Evolutionary conservation across 2,888 invertebrate genomes (phyloP), one percentile per base, ranked within the genome.

Genomic region (Pyrrhia umbra): DNA sequence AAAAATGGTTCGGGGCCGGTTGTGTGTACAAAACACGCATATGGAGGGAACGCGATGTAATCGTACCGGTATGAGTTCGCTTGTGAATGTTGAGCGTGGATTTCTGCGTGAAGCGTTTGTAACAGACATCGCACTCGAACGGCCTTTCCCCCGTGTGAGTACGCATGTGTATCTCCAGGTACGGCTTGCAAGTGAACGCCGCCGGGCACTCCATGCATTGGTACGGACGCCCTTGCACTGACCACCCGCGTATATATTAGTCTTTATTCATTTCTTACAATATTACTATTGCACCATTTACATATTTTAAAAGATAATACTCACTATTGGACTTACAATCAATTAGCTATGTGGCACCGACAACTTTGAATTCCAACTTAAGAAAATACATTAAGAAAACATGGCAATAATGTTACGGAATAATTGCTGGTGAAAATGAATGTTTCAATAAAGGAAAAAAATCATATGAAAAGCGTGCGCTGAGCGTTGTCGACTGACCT

Each of bases 161-260:
- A 84, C 96, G 93, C 95, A 95, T 96, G 92, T 96, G 96, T 69
- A 96, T 95, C 92, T 95, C 95, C 90, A 95, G 92, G 90, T 95
- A 95, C 88, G 95, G 95, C 94, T 95, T 95, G 93, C 95, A 95
- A 79, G 95, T 95, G 90, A 95, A 95, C 88, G 95, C 95, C 78
- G 95, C 95, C 75, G 95, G 95, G 79, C 95, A 95, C 94, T 95
- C 95, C 91, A 91, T 91, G 87, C 95, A 95, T 86, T 95, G 95
- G 87, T 94, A 95, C 89, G 95, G 95, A 88, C 95, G 92, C 82
- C 95, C 95, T 95, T 95, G 95, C 90, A 94, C 93, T 94, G 87
- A 87, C 86, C 88, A 82, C 80, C 79, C 79, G 75, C 75, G 68
- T 69, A 80, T 64, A 77, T 71, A 80, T 77, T 77, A 75, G 66